Conservation (phyloP, 2,797 vertebrate genomes). For the Tolypeutes matacus region DNA sequence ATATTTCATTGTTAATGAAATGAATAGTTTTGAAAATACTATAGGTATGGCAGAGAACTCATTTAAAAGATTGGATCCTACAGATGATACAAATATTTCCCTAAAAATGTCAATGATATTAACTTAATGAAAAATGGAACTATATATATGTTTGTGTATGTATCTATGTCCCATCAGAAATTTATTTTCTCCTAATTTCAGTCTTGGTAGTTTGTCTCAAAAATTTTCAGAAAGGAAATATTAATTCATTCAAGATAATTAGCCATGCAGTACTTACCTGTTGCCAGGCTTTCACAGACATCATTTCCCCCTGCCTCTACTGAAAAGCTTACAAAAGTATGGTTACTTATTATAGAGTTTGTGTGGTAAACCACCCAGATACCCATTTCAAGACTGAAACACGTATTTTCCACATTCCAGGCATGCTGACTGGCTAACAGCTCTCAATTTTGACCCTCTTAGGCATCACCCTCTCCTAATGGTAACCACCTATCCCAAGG, state of each 20-base stretch:
- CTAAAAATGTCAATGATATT: neutral
- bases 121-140: neutral
- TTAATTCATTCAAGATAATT: neutral
- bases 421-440: rapidly evolving
- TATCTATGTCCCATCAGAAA: neutral
- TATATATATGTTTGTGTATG: neutral
- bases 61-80: neutral
- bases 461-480: neutral
- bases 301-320: neutral
- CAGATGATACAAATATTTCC: neutral
- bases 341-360: neutral
- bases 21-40: neutral
- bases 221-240: neutral
- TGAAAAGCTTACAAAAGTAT: neutral
- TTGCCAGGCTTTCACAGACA: neutral
- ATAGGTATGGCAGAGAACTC: neutral
- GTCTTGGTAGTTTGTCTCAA: neutral
- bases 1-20: no score
- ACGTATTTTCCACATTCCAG: neutral
- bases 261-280: no score
- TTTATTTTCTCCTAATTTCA: neutral
- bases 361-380: neutral
- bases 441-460: neutral
- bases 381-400: neutral
- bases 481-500: neutral